Evolutionary conservation across 2,113 vertebrate species (phyloP), one percentile per base, ranked within the genome.

Genomic region (Tragelaphus scriptus): DNA sequence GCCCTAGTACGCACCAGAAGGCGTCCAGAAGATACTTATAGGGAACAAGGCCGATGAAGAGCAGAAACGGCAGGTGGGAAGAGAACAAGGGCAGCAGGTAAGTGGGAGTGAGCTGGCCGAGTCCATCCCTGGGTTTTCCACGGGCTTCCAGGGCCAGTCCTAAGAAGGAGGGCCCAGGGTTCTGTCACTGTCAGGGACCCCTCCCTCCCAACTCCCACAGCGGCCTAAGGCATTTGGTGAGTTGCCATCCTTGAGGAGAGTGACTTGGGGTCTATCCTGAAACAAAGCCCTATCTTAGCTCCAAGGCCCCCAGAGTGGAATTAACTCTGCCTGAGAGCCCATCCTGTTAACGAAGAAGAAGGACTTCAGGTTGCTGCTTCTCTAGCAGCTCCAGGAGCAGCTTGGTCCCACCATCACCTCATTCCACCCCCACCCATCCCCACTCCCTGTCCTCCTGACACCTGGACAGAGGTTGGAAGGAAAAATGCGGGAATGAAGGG

Each of bases 1-100:
- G 91, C 77, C 88, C 75, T 97, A 99, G 99, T 99, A 99, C 0
- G 99, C 99, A 6, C 99, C 99, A 0, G 99, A 99, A 0, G 99
- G 99, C 3, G 99, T 99, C 90, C 99, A 99, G 98, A 99, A 99
- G 98, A 99, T 99, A 98, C 99, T 99, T 1, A 99, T 99, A 0
- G 99, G 99, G 92, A 99, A 99, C 97, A 99, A 99, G 98, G 99
- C 99, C 0, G 99, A 99, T 8, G 99, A 99, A 88, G 99, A 99
- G 95, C 99, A 99, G 98, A 99, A 99, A 98, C 99, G 99, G 98
- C 99, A 99, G 99, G 99, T 99, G 98, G 99, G 99, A 97, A 99
- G 98, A 92, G 99, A 99, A 97, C 99, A 99, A 98, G 99, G 99
- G 12, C 97, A 99, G 98, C 99, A 99, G 99, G 99, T 99, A 98